Base-by-base conservation (phyloP, 2,888 invertebrate genomes). In the Norana najaformis region DNA sequence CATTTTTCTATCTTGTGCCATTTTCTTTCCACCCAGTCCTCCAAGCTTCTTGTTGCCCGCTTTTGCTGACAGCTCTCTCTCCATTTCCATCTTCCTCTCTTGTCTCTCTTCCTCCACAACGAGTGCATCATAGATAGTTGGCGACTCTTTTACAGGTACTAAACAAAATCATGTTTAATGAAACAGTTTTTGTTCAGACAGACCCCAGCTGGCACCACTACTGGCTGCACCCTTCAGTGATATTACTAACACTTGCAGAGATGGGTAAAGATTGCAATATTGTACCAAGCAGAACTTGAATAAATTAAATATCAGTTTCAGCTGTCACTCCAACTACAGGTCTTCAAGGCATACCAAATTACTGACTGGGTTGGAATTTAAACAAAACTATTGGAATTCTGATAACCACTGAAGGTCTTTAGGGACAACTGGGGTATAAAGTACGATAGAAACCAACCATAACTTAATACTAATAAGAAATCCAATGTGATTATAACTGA, bases 91-190 rank as follows among this genome's bases (percentile, higher is more conserved):
- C 85, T 90, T 91, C 36, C 53, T 88, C 85, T 91, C 90, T 34
- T 90, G 89, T 41, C 89, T 90, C 47, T 88, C 41, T 88, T 92
- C 91, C 69, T 91, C 93, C 37, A 93, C 93, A 53, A 93, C 88
- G 91, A 94, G 94, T 16, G 93, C 94, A 92, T 94, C 93, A 92
- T 94, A 94, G 90, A 94, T 94, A 37, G 94, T 94, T 35, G 93
- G 91, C 11, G 93, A 93, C 91, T 94, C 94, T 90, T 94, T 93
- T 35, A 94, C 91, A 88, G 94, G 94, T 91, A 93, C 94, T 94
- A 89, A 37, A 89, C 20, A 20, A 85, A 85, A 85, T 35, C 30
- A 30, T n/a, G n/a, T 69, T 69, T 16, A 69, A 69, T 69, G 30
- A 69, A 69, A n/a, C 23, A 47, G 47, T 23, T n/a, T n/a, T n/a